Base-by-base conservation (phyloP, 37 sponge, comb jelly and placozoan species). In the Cladorhizidae sp. region DNA sequence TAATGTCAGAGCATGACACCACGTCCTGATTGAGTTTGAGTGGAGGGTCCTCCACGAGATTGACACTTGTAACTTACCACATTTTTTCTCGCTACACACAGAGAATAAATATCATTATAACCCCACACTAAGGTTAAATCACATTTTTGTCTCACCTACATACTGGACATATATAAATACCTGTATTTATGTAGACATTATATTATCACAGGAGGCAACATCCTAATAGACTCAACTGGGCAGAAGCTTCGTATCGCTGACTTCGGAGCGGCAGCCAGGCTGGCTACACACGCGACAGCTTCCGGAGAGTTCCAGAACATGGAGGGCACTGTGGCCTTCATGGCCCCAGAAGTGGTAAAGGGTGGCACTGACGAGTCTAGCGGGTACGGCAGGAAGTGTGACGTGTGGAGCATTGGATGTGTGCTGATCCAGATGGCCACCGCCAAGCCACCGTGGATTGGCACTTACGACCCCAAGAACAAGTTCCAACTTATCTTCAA, bases 361-460 rank as follows among this genome's bases (percentile, higher is more conserved):
- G 74, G 73, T 37, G 79, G 80, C 6, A 38, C 9, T 0, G 77
- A 73, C 12, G 79, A 70, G 22, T 41, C 56, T 5, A 64, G 23
- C 6, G 73, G 90, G 22, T 95, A 95, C 43, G 92, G 95, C 31
- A 64, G 95, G 31, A 82, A 72, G 67, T 89, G 95, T 86, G 95
- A 95, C 52, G 86, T 95, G 45, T 95, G 95, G 95, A 91, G 89
- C 65, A 73, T 91, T 80, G 92, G 92, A 7, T 95, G 92, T 70
- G 80, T 84, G 41, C 77, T 91, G 51, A 88, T 95, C 17, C 89
- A 94, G 67, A 94, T 94, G 95, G 75, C 80, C 26, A 87, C 92
- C 20, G 95, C 88, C 37, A 87, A 85, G 33, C 91, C 91, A 15
- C 95, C 95, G 26, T 94, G 95, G 95, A 76, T 41, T 28, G 92